Evolutionary conservation across 2,888 invertebrate genomes (phyloP), one percentile per base, ranked within the genome.

Genomic region (Cephus spinipes): DNA sequence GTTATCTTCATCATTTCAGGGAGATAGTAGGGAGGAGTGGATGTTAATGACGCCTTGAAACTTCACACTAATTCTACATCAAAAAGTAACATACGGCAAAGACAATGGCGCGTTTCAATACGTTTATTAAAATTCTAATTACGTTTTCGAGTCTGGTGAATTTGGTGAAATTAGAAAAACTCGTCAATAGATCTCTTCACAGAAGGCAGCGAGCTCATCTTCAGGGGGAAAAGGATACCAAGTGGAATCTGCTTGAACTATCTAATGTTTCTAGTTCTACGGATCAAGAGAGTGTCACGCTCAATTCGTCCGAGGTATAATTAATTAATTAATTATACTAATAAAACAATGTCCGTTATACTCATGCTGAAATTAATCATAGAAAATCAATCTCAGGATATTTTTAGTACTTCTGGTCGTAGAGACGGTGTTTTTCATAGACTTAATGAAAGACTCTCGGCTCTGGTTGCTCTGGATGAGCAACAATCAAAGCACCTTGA

Each of bases 401-500:
- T 32, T 71, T 32, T 71, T 31, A 71, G 55, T 71, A 71, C 71
- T 31, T 33, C 71, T 32, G 71, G 71, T 0, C 15, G 32, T 71
- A 71, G 71, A 71, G 71, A 71, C 32, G 71, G 71, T 11, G 32
- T 71, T 71, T 82, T 92, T 81, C 86, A 85, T 55, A 88, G 88
- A 78, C 80, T 92, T 12, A 87, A 90, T 71, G 92, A 92, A 82
- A 90, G 91, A 23, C 84, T 92, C 23, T 86, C 89, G 68, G 85
- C 90, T 73, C 83, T 92, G 81, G 88, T 89, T 79, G 87, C 90
- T 75, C 84, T 92, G 81, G 90, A 91, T 77, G 90, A 92, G 81
- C 90, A 91, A 81, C 89, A 92, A 78, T 88, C 91, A 33, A 82
- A 85, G 76, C 90, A 90, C 31, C 84, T 92, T 80, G 91, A 91